phyloP scores from a whole-genome alignment of 2,888 invertebrate genomes.

The Sympetrum striolatum region DNA sequence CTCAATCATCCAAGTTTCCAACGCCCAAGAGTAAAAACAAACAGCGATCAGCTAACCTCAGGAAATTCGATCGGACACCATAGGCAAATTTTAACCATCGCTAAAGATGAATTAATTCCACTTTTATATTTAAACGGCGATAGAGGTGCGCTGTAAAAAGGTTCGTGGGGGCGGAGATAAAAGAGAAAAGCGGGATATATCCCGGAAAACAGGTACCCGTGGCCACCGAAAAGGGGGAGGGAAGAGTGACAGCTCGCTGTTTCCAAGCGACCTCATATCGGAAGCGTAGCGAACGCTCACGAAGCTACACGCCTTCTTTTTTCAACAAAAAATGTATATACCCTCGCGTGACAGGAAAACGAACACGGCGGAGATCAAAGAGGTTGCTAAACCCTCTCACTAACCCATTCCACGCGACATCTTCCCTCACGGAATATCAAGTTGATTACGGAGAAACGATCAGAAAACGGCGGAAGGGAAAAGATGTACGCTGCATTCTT shows the following conservation, averaged over 20 bases:
- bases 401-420: not conserved
- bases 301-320: not conserved
- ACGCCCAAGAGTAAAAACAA: too few species aligned
- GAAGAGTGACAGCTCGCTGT: conserved; percentile 15
- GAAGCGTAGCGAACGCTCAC: conserved; percentile 16
- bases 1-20: too few species aligned
- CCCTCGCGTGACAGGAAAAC: conserved; percentile 38
- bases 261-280: conserved; percentile 5
- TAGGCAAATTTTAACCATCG: too few species aligned
- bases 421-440: not conserved
- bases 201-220: conserved; percentile 46
- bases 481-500: too few species aligned
- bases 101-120: too few species aligned
- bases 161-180: conserved; percentile 46
- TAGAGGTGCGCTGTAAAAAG: conserved; percentile 27
- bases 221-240: not conserved
- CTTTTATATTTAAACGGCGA: too few species aligned
- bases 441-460: not conserved
- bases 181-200: conserved; percentile 48
- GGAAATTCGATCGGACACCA: too few species aligned
- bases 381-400: not conserved
- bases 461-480: not conserved
- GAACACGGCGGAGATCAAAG: conserved; percentile 20
- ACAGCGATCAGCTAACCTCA: too few species aligned
- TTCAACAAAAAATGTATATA: not conserved